Percentiles rank a stretch among this genome's conserved stretches.
Evolutionary conservation across 1,140 invertebrate species (phyloP).

Genomic region (Centruroides sculpturatus): DNA sequence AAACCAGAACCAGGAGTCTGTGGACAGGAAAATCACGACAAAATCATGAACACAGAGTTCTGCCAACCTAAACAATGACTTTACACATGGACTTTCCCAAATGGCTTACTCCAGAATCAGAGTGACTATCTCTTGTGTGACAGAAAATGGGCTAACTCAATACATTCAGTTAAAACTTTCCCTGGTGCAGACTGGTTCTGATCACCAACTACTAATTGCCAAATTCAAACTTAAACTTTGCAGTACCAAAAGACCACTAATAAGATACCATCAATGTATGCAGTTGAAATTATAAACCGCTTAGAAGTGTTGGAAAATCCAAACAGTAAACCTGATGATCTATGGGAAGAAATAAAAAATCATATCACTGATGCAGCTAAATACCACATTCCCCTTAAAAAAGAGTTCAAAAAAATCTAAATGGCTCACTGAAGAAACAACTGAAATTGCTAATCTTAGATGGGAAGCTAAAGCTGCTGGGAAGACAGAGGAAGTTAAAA

Average conservation of each 20-base stretch:
- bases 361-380: neutral
- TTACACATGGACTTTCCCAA: neutral
- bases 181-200: neutral
- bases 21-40: too few relatives aligned
- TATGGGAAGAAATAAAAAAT: neutral
- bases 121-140: neutral
- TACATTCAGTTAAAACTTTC: neutral
- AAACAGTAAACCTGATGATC: neutral
- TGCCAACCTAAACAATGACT: neutral
- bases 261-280: neutral
- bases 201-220: neutral
- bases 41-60: neutral
- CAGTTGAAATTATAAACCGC: neutral
- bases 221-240: neutral
- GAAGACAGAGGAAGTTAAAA: neutral
- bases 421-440: neutral
- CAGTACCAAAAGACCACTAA: neutral
- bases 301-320: neutral
- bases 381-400: neutral
- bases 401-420: neutral
- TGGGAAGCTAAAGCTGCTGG: neutral
- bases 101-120: neutral
- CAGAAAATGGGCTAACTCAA: neutral
- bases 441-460: neutral
- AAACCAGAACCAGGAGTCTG: too few relatives aligned